Evolutionary conservation across 30 jellyfish, hydroid and myxozoan genomes (phyloP).

Genomic region (Mastigias papua): DNA sequence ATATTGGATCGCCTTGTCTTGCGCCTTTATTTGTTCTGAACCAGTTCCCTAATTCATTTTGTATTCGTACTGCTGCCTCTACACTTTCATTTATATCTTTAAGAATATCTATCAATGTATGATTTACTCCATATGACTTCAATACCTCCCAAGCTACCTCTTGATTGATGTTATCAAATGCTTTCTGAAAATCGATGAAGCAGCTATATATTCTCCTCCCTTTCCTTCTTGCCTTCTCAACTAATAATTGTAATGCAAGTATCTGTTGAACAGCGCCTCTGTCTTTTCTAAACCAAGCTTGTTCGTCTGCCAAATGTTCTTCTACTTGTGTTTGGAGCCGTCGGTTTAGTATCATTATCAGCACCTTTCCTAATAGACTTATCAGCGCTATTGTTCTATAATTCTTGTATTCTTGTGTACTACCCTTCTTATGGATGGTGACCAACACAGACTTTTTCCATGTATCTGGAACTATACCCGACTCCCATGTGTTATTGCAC

Average conservation of each 20-base stretch:
- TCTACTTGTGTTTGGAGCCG: background rate
- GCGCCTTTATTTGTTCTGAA: background rate
- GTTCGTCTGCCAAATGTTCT: background rate
- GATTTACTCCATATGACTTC: constrained; percentile 4
- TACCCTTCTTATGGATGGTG: background rate
- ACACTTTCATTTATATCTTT: background rate
- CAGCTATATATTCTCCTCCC: background rate
- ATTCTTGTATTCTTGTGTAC: background rate
- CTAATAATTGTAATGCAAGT: background rate
- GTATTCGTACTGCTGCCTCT: constrained; percentile 5
- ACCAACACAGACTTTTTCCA: background rate
- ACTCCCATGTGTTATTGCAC: background rate
- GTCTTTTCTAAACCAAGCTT: background rate
- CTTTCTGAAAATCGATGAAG: background rate
- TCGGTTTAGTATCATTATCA: background rate
- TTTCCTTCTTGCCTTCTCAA: background rate
- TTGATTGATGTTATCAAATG: background rate
- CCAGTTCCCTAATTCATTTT: background rate
- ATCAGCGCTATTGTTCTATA: background rate
- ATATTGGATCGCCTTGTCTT: constrained; percentile 12
- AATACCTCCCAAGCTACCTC: background rate
- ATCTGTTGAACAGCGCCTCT: background rate
- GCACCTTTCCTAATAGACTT: background rate
- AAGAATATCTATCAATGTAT: background rate
- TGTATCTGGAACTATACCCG: background rate